Evolutionary conservation across 2,113 vertebrate species (phyloP), one percentile per base, ranked within the genome.

Genomic region (Hemiprocne comata): DNA sequence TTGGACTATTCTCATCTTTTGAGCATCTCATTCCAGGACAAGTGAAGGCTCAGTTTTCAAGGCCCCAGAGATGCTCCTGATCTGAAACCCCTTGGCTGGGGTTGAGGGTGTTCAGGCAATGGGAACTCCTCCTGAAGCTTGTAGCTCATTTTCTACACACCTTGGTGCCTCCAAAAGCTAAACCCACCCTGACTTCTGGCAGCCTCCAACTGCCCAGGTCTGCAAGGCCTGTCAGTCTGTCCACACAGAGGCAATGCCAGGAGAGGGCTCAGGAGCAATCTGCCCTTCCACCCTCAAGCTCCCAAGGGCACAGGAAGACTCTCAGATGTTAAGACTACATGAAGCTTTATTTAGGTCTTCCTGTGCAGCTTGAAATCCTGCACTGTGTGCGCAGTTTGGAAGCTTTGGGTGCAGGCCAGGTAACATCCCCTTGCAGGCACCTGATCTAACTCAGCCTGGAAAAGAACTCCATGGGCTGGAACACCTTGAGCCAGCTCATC

Each of bases 1-100:
- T 69, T 5, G 23, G 36, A 11, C 17, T 20, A 0, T 1, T 11
- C 3, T 29, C 5, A 0, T 21, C 34, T 29, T 21, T 24, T 10
- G 48, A 62, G 18, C 0, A 0, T 25, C 24, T 24, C 3, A 46
- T 57, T 73, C 46, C 42, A 69, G 67, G 33, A 38, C 9, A 5
- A 6, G 6, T 1, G 19, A 40, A 9, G 38, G 20, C 10, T 17
- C 10, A 10, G 2, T 16, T 65, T 40, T 34, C 53, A 46, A 38
- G 31, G 55, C 25, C 23, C 25, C 48, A 62, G 42, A 24, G 33
- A 17, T 7, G 42, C 18, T 21, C 5, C 44, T 26, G 46, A 33
- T n/a, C 14, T 26, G 44, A 31, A 84, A 18, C 13, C 0, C 46
- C 23, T 2, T 11, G 40, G 34, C 51, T 46, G 40, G 46, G 26